Conservation (phyloP, 2,797 vertebrate genomes). For the Cheirogaleus major region DNA sequence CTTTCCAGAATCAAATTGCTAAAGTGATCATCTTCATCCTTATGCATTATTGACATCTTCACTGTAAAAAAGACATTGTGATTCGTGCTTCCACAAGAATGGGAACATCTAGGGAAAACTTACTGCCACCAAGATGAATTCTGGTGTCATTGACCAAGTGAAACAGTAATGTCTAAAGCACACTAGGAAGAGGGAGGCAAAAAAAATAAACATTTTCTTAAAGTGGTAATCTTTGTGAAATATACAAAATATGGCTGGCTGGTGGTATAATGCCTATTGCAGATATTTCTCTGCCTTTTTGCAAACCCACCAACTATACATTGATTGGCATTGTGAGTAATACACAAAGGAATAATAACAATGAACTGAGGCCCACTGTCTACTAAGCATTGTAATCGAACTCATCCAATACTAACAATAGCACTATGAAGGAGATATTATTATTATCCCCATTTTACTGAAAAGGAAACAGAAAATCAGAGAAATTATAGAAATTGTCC, state of each 20-base stretch:
- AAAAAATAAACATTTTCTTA: background rate
- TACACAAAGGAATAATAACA: background rate
- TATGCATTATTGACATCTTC: background rate
- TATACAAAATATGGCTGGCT: background rate
- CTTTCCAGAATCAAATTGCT: background rate
- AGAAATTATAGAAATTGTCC: background rate
- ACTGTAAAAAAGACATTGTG: background rate
- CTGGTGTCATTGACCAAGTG: background rate
- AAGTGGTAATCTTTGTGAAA: background rate
- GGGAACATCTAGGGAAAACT: background rate
- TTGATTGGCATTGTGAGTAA: background rate
- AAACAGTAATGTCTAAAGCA: background rate
- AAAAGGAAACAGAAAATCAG: constrained; percentile 25
- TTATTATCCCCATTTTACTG: constrained; percentile 19
- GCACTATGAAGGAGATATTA: background rate
- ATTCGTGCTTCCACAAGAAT: background rate
- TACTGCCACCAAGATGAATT: background rate
- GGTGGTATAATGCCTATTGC: background rate
- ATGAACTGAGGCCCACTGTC: background rate
- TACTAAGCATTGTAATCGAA: constrained; percentile 20
- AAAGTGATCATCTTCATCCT: background rate
- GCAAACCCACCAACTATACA: background rate
- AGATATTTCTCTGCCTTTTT: background rate
- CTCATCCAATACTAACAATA: constrained; percentile 36
- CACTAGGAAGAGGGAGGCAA: background rate